Evolutionary conservation across 2,888 invertebrate genomes (phyloP), one percentile per base, ranked within the genome.

Genomic region (Leistus spinibarbis): DNA sequence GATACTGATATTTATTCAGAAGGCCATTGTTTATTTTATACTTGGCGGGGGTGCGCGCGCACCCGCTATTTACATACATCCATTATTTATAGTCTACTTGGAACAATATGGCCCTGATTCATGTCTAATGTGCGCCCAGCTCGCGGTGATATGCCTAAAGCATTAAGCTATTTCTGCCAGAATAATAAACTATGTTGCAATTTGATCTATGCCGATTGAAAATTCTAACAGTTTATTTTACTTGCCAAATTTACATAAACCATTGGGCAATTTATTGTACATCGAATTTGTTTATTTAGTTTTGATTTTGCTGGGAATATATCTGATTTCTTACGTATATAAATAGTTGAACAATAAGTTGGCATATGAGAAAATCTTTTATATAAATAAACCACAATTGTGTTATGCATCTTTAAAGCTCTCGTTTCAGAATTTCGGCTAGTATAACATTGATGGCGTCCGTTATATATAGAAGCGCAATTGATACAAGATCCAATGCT

Each of bases 1-100:
- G 66, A 72, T 66, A 65, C 72, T 65, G 72, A 72, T 72, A 72
- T 72, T 72, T 72, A 72, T 72, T 72, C 72, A 72, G 66, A 66
- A 72, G 66, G 57, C 57, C 66, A 66, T 66, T 72, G 72, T 65
- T 72, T 72, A 66, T 72, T 72, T 65, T 72, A 64, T 72, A 66
- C 66, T 63, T 40, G 60, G 19, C 60, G n/a, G n/a, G n/a, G n/a
- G n/a, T n/a, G n/a, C 13, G 60, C 60, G 57, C 19, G 54, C 27
- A 5, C 7, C n/a, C 63, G 63, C 54, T 20, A 65, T 72, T 72
- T 72, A 65, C 72, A 72, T 65, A 65, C 66, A 72, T 72, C 56
- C 72, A 72, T 72, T 72, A 72, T 72, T 65, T 72, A 72, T 72
- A 72, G 66, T 66, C 66, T 54, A 72, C 65, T 54, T 56, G 57